Base-by-base conservation (phyloP, 1,140 invertebrate genomes). In the Drosophila kohkoa region DNA sequence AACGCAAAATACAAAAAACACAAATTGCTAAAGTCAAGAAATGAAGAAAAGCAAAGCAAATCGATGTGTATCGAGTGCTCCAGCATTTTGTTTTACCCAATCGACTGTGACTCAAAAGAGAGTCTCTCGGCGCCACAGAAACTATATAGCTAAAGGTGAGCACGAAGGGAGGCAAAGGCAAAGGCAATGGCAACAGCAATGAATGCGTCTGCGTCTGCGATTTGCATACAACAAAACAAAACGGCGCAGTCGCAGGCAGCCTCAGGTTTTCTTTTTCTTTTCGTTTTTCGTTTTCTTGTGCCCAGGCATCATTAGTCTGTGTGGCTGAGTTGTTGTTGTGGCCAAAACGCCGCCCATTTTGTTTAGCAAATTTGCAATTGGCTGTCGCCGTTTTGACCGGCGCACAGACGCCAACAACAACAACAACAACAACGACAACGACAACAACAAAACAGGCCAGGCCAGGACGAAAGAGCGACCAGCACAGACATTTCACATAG, bases 301-400 rank as follows among this genome's bases (percentile, higher is more conserved):
- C 13, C 25, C 63, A 30, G 54, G 15, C 69, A 72, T 72, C 69
- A 72, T 66, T 72, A 66, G 54, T 52, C 25, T 62, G 43, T 8
- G 35, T 38, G 1, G 35, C 10, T 10, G 7, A 3, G n/a, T 35
- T 16, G 30, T 38, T 62, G 2, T 49, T 28, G 28, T 59, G 49
- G 20, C 45, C 72, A 51, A 62, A 82, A 82, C 82, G 79, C 83
- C 82, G 82, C 82, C 83, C 82, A 87, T 88, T 87, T 82, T 88
- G 82, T 74, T 87, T 32, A 87, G 82, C 83, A 88, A 87, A 87
- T 87, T 87, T 87, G 82, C 82, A 87, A 87, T 87, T 87, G 82
- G 82, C 65, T 85, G 77, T 62, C 32, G 59, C 30, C 28, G 54
- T 25, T 20, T 59, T 68, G 66, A 49, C 54, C 66, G 65, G 15